phyloP scores from a whole-genome alignment of 2,888 invertebrate species.

The Campoletis raptor region DNA sequence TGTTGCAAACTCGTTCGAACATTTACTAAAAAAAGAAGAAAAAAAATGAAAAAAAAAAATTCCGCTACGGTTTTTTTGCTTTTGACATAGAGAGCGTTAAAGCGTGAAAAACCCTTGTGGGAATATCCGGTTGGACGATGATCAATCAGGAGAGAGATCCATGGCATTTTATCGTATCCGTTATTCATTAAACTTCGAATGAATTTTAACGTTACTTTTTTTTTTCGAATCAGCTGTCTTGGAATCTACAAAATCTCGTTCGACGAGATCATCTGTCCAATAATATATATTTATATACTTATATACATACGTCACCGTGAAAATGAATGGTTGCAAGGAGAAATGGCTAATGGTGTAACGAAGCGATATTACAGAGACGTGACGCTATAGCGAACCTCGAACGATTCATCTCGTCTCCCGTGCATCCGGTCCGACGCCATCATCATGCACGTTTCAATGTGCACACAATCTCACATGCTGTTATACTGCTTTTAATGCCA shows the following conservation, averaged over 20 bases:
- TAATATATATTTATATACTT: neutral
- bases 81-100: neutral
- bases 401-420: slow-evolving; percentile 52
- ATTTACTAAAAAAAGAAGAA: neutral
- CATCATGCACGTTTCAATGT: slow-evolving; percentile 24
- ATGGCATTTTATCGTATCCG: slow-evolving; percentile 23
- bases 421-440: slow-evolving; percentile 62
- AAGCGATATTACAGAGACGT: slow-evolving; percentile 22
- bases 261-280: neutral
- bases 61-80: neutral
- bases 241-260: neutral
- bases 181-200: slow-evolving; percentile 41
- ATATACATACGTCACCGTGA: neutral
- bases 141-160: neutral
- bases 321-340: slow-evolving; percentile 1
- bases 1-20: neutral
- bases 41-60: no score
- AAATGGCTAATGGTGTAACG: slow-evolving; percentile 14
- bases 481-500: neutral
- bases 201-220: slow-evolving; percentile 32
- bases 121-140: slow-evolving; percentile 39
- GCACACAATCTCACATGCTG: neutral
- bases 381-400: slow-evolving; percentile 11
- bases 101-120: slow-evolving; percentile 1
- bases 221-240: neutral